Conservation (phyloP, 2,113 vertebrate species). For the Toxostoma redivivum region DNA sequence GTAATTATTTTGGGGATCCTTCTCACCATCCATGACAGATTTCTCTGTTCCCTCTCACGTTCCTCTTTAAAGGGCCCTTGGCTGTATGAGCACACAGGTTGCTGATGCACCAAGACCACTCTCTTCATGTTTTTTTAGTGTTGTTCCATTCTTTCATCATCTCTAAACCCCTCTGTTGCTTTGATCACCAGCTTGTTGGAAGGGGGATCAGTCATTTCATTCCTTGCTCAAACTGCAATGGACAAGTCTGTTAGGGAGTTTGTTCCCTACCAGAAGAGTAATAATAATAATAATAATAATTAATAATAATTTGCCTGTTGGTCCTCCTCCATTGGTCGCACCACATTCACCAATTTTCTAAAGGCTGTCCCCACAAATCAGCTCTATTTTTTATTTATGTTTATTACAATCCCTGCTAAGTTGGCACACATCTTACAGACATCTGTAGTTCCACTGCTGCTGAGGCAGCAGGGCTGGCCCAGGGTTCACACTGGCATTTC, state of each 20-base stretch:
- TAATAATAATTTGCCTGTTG: background rate
- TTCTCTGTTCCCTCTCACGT: background rate
- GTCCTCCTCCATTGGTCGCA: background rate
- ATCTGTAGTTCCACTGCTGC: background rate
- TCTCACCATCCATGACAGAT: background rate
- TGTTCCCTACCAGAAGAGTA: background rate
- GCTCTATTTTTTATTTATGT: background rate
- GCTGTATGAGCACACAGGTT: background rate
- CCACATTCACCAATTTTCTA: background rate
- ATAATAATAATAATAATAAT: background rate
- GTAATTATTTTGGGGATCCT: background rate
- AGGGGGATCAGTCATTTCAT: background rate
- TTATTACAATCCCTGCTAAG: background rate
- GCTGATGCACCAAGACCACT: background rate
- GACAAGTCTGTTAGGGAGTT: background rate
- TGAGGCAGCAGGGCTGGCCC: background rate
- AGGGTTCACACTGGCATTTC: background rate
- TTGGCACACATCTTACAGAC: background rate
- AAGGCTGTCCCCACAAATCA: background rate
- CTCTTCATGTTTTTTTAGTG: background rate
- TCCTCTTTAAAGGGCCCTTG: background rate
- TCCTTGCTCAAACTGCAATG: background rate
- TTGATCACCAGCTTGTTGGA: background rate
- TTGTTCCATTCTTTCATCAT: background rate
- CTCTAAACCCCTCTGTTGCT: background rate